Evolutionary conservation across 2,113 vertebrate genomes (phyloP), one percentile per base, ranked within the genome.

Genomic region (Sapayoa aenigma): DNA sequence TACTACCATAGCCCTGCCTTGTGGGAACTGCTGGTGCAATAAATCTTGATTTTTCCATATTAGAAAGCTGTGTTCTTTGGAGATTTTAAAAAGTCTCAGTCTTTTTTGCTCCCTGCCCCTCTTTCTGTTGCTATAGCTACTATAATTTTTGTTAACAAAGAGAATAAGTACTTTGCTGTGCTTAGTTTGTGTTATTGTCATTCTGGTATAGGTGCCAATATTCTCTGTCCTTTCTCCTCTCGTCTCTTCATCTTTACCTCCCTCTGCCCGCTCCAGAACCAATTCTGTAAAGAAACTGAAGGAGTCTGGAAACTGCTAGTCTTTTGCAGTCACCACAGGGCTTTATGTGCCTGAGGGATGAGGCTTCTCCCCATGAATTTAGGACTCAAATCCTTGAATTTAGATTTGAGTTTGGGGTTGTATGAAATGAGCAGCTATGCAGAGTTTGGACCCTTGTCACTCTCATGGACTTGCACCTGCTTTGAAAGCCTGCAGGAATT

Each of bases 91-190:
- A 90, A 79, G 42, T 50, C 87, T 79, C 0, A 0, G 35, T n/a
- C 9, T 79, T 71, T 62, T 59, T 68, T 58, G 17, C 6, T 76
- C 31, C 7, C 25, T 28, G 3, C 5, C 30, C 55, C 47, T 44
- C 8, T 59, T 65, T 59, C 47, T 68, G 12, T 91, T 96, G 58
- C 87, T 91, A 96, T 93, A 62, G 52, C 74, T 84, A 77, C 75
- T 50, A 74, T 46, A 78, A 88, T 91, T 92, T 93, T 94, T 44
- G 23, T 81, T 92, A 94, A 78, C 84, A 95, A 90, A 90, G 46
- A 31, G 35, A 75, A 28, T 81, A 63, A 75, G 28, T 77, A 60
- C 59, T 83, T 94, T 87, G 12, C 77, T 89, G 22, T 1, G 1
- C 69, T 91, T 85, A 60, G 78, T 72, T 96, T 93, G 47, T 27